These are phyloP conservation scores for Adelosebastes latens DNA, from an alignment of 2,797 vertebrate genomes.

Conservation along the genomic window DNA sequence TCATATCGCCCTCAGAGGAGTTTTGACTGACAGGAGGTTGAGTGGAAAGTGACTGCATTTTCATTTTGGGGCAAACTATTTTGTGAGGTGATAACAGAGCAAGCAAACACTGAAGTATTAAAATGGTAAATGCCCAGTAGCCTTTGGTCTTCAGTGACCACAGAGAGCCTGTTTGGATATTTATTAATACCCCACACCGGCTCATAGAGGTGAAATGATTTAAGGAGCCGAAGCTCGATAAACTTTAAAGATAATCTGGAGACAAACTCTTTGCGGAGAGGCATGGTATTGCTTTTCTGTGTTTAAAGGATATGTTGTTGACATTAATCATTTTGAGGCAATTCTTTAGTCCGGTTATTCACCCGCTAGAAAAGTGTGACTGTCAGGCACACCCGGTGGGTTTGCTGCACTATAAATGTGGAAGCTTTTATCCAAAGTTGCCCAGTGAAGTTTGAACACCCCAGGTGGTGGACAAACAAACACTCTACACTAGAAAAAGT, in stretches of 20 bases:
- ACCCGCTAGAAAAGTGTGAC: not conserved
- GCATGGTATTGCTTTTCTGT: not conserved
- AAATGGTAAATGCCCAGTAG: constrained; percentile 50
- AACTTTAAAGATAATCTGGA: not conserved
- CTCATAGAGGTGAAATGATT: constrained; percentile 11
- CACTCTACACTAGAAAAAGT: not conserved
- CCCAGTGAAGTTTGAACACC: not conserved
- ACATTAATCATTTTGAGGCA: constrained; percentile 4
- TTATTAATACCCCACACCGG: constrained; percentile 33
- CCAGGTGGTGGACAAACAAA: not conserved
- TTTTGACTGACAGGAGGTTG: constrained; percentile 48
- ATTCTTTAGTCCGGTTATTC: not conserved
- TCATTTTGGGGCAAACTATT: constrained; percentile 42
- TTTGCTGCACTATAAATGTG: not conserved
- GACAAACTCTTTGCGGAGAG: not conserved
- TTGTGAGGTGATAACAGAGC: constrained; percentile 30
- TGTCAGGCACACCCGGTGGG: not conserved
- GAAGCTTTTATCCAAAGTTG: not conserved
- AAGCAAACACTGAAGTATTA: constrained; percentile 50
- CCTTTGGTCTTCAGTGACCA: constrained; percentile 40
- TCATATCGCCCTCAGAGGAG: constrained; percentile 9
- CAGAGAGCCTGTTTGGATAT: constrained; percentile 8
- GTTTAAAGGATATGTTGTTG: not conserved
- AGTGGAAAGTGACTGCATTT: constrained; percentile 52
- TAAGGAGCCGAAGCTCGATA: not conserved